phyloP scores from a whole-genome alignment of 2,888 invertebrate species.

The Pachycephus smyrnensis region DNA sequence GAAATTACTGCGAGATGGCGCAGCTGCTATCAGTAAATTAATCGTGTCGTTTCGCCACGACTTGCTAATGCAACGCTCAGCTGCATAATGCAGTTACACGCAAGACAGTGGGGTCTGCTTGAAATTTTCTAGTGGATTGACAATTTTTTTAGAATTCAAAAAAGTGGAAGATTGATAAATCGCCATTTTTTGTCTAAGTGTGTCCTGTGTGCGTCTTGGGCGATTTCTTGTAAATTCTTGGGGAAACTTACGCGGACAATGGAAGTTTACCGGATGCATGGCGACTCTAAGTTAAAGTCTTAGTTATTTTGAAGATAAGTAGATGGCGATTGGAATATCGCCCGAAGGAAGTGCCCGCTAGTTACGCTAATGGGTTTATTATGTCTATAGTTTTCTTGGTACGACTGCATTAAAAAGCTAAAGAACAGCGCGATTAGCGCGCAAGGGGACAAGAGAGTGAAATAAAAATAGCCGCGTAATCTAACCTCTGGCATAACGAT shows the following conservation, averaged over 20 bases:
- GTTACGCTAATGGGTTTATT: conserved; percentile 6
- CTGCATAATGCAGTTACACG: background rate
- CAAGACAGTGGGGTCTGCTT: background rate
- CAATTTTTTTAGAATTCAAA: background rate
- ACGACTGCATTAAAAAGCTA: background rate
- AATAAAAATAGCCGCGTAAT: background rate
- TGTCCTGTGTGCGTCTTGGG: too few species aligned
- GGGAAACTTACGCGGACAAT: background rate
- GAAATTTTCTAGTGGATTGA: background rate
- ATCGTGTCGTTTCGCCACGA: background rate
- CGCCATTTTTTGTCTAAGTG: rapidly evolving
- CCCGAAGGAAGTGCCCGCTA: background rate
- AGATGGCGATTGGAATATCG: background rate
- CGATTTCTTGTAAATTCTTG: background rate
- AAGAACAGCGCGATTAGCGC: too few species aligned
- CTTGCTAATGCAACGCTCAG: background rate
- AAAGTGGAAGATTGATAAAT: background rate
- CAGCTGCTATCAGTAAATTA: background rate
- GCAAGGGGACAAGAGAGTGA: background rate
- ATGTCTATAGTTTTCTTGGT: conserved; percentile 1
- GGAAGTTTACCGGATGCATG: background rate
- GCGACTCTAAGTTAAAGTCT: background rate
- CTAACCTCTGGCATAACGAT: background rate
- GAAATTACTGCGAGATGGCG: background rate
- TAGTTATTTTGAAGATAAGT: background rate